These are phyloP conservation scores for Redunca redunca DNA, from an alignment of 2,113 vertebrate species.

Conservation along the genomic window DNA sequence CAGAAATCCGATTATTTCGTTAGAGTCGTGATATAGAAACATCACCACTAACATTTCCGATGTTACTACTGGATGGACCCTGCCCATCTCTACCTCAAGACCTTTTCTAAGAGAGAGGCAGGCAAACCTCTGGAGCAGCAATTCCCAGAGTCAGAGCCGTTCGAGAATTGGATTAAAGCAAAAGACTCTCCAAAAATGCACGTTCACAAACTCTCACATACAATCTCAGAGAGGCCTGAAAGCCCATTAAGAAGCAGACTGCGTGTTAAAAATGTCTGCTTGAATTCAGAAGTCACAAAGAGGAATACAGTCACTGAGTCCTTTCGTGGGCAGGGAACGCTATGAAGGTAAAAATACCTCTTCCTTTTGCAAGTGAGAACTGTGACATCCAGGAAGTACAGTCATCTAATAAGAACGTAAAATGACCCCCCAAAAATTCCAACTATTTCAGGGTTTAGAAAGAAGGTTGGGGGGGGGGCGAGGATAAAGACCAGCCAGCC, in stretches of 20 bases:
- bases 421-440: not conserved
- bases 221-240: not conserved
- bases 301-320: not conserved
- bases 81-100: not conserved
- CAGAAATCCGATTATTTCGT: not conserved
- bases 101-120: not conserved
- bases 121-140: not conserved
- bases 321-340: not conserved
- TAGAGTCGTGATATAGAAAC: not conserved
- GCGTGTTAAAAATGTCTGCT: not conserved
- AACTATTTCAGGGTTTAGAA: not conserved
- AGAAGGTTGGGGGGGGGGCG: not conserved
- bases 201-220: too few species aligned
- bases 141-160: too few species aligned
- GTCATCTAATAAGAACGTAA: not conserved
- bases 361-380: not conserved
- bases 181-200: not conserved
- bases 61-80: not conserved
- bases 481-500: not conserved
- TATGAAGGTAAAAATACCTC: not conserved
- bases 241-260: too few species aligned
- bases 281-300: not conserved
- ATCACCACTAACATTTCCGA: not conserved
- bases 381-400: not conserved
- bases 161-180: not conserved